Evolutionary conservation across 2,888 invertebrate species (phyloP).

Genomic region (Clitarchus hookeri): DNA sequence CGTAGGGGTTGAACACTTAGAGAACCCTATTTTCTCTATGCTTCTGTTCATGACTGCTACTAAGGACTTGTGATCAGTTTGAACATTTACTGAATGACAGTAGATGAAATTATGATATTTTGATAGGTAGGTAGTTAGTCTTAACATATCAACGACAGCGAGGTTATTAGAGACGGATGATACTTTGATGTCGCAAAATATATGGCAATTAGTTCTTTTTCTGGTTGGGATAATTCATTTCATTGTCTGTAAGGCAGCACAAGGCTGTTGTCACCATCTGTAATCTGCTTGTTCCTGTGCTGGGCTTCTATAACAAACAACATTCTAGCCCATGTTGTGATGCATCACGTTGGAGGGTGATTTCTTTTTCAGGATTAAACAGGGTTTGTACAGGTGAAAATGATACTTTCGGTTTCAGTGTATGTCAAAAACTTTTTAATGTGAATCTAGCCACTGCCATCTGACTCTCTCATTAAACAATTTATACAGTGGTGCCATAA

Average conservation of each 20-base stretch:
- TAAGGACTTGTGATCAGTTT: neutral
- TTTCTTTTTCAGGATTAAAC: neutral
- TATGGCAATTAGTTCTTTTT: neutral
- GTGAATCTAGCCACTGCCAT: neutral
- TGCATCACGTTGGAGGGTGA: neutral
- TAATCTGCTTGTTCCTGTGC: too few relatives aligned
- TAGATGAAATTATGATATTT: neutral
- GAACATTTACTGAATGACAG: neutral
- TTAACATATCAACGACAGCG: too few relatives aligned
- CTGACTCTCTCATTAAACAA: neutral
- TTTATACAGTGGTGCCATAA: neutral
- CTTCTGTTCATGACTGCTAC: neutral
- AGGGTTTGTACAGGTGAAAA: neutral
- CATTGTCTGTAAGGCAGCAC: too few relatives aligned
- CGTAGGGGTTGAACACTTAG: neutral
- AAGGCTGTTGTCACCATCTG: too few relatives aligned
- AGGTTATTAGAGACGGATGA: too few relatives aligned
- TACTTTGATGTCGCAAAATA: neutral
- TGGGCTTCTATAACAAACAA: too few relatives aligned
- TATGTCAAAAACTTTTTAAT: neutral
- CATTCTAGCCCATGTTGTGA: too few relatives aligned
- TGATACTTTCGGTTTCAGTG: neutral
- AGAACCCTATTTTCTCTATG: neutral
- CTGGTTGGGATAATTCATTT: neutral
- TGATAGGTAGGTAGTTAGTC: too few relatives aligned